Conservation (phyloP, 2,797 vertebrate species). For the Lacerta bilineata region DNA sequence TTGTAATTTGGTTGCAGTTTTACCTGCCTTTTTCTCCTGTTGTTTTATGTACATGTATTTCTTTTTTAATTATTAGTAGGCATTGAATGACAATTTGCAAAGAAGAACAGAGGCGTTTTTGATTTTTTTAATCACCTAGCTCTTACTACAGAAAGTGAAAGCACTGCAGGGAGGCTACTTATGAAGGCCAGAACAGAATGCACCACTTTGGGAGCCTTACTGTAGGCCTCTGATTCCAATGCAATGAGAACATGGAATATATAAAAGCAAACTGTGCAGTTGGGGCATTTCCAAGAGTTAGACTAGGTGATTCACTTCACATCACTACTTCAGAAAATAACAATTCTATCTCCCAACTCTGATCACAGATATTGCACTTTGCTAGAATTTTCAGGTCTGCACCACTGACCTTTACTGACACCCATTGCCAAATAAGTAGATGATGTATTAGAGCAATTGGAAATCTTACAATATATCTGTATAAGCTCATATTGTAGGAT, state of each 20-base stretch:
- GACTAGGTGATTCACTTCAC: neutral
- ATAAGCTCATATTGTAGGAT: neutral
- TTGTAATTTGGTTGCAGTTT: no score
- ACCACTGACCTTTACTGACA: neutral
- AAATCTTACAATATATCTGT: neutral
- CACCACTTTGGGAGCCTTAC: neutral
- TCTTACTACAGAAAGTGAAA: neutral
- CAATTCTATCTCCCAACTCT: neutral
- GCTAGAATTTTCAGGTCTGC: neutral
- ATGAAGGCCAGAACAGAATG: neutral
- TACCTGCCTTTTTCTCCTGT: no score
- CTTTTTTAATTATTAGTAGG: no score
- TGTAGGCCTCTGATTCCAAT: neutral
- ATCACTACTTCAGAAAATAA: neutral
- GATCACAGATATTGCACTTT: neutral
- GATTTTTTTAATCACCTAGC: neutral
- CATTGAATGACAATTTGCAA: no score
- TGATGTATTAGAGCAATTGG: neutral
- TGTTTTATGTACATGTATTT: no score
- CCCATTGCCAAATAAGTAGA: neutral
- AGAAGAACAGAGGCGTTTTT: no score
- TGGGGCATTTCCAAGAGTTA: neutral
- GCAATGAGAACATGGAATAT: neutral
- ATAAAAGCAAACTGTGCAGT: neutral
- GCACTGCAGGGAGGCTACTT: neutral